Percentiles rank a stretch among this genome's conserved stretches.
phyloP scores from a whole-genome alignment of 2,888 invertebrate genomes.

The Carcina quercana region DNA sequence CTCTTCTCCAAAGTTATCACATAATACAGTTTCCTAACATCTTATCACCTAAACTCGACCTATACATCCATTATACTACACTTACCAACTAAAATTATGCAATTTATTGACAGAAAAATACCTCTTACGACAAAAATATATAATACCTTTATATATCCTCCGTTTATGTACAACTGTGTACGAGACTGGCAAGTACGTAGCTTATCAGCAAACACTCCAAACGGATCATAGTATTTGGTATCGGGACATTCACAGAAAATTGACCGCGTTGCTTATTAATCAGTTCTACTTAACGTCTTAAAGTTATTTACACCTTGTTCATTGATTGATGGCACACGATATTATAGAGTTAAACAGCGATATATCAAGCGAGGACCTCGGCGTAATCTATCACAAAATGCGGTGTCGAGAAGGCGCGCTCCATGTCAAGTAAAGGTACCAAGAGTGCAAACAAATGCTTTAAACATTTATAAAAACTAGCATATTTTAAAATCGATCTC shows the following conservation, averaged over 20 bases:
- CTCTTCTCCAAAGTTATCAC: slow-evolving; percentile 42
- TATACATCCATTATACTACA: slow-evolving; percentile 24
- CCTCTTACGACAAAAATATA: slow-evolving; percentile 57
- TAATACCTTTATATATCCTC: slow-evolving; percentile 29
- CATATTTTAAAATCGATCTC: too few relatives aligned
- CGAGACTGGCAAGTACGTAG: slow-evolving; percentile 47
- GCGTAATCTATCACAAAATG: not conserved
- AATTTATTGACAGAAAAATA: slow-evolving; percentile 55
- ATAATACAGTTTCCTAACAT: slow-evolving; percentile 43
- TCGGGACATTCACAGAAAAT: slow-evolving; percentile 47
- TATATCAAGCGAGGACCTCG: slow-evolving; percentile 7
- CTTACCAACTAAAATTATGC: slow-evolving; percentile 61
- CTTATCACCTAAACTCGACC: slow-evolving; percentile 29
- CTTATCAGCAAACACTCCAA: slow-evolving; percentile 24
- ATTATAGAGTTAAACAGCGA: slow-evolving; percentile 20
- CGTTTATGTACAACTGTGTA: slow-evolving; percentile 28
- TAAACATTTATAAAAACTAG: too few relatives aligned
- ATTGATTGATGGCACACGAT: slow-evolving; percentile 51
- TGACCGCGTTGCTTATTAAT: slow-evolving; percentile 56
- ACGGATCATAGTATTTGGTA: slow-evolving; percentile 32
- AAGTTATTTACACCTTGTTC: slow-evolving; percentile 53
- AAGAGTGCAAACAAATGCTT: too few relatives aligned
- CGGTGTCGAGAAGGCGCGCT: too few relatives aligned
- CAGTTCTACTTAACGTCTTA: slow-evolving; percentile 24
- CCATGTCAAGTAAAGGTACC: too few relatives aligned